Conservation (phyloP, 2,113 vertebrate species). For the Malurus cyaneus region DNA sequence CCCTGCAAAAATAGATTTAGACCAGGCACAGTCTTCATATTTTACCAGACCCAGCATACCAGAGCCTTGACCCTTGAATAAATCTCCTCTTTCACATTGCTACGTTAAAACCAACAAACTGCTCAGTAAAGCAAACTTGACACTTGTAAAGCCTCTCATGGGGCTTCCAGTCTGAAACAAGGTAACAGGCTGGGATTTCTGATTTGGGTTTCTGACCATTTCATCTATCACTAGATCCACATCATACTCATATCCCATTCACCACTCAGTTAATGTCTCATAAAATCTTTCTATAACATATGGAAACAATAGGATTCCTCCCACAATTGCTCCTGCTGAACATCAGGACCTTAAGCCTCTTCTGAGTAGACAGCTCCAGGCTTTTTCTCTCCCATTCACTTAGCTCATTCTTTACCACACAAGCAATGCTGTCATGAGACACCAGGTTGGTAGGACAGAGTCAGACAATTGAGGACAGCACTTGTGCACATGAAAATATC, state of each 20-base stretch:
- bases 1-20: not conserved
- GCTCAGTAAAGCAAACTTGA: not conserved
- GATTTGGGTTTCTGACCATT: not conserved
- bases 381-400: not conserved
- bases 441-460: not conserved
- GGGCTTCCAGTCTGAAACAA: not conserved
- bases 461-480: not conserved
- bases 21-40: not conserved
- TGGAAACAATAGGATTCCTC: not conserved
- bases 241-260: not conserved
- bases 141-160: not conserved
- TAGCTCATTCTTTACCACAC: not conserved
- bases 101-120: not conserved
- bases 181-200: not conserved
- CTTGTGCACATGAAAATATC: not conserved
- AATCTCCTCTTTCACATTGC: not conserved
- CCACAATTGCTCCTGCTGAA: not conserved
- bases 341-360: not conserved
- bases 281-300: not conserved
- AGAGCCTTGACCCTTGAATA: not conserved
- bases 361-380: not conserved
- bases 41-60: not conserved
- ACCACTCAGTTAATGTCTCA: not conserved
- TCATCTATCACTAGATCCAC: not conserved
- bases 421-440: not conserved